Evolutionary conservation across 2,888 invertebrate species (phyloP).

Genomic region (Epirrhoe alternata): DNA sequence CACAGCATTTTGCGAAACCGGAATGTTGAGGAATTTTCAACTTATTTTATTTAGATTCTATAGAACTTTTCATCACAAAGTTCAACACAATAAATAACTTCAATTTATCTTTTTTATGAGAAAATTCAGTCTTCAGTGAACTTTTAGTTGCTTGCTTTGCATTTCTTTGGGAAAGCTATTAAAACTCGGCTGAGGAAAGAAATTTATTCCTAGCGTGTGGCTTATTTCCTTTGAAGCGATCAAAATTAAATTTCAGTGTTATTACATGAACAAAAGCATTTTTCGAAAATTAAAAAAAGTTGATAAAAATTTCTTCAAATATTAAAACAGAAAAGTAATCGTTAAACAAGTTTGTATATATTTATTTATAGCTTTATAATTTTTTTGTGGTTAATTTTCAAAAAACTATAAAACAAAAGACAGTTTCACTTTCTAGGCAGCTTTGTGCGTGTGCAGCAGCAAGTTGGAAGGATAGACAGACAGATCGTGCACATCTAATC

Average conservation of each 20-base stretch:
- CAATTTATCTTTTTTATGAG: conserved; percentile 30
- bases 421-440: conserved; percentile 59
- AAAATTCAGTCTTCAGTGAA: conserved; percentile 21
- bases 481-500: conserved; percentile 75
- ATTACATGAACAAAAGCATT: background rate
- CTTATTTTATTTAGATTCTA: background rate
- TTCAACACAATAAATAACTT: conserved; percentile 20
- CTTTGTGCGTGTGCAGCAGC: conserved; percentile 49
- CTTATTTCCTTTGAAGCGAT: conserved; percentile 29
- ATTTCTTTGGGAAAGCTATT: conserved; percentile 35
- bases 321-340: too few species aligned
- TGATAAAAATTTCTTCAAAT: too few species aligned
- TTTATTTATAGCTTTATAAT: too few species aligned
- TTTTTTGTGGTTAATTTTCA: too few species aligned
- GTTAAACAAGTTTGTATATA: too few species aligned
- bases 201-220: conserved; percentile 33
- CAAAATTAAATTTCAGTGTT: conserved; percentile 13
- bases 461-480: conserved; percentile 58
- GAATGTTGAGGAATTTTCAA: background rate
- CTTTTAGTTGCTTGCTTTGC: conserved; percentile 30
- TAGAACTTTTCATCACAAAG: conserved; percentile 14
- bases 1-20: background rate
- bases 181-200: conserved; percentile 27
- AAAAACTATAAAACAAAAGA: too few species aligned
- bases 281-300: too few species aligned